These are phyloP conservation scores for Anthrax anthrax DNA, from an alignment of 2,888 invertebrate species.

Conservation along the genomic window DNA sequence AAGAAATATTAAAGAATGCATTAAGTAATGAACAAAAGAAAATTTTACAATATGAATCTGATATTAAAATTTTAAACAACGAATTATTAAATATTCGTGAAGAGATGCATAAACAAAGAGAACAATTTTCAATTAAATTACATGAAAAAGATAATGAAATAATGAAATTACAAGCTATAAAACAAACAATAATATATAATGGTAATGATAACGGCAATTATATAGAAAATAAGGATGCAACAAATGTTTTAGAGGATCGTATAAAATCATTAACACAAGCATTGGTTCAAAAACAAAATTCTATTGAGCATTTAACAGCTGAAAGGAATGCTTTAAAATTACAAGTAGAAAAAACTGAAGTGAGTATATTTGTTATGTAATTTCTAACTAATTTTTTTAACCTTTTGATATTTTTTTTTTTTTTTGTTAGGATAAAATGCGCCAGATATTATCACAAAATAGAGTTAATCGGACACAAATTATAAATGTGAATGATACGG, in stretches of 20 bases:
- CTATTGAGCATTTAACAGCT: conserved; percentile 65
- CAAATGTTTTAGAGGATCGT: conserved; percentile 25
- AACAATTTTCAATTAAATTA: conserved; percentile 19
- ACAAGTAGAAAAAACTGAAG: conserved; percentile 69
- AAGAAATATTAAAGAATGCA: conserved; percentile 16
- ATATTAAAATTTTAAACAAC: conserved; percentile 28
- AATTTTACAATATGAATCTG: conserved; percentile 29
- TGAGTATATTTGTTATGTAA: conserved; percentile 22
- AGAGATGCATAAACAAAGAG: conserved; percentile 28
- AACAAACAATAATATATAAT: conserved; percentile 29
- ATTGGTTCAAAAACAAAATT: conserved; percentile 70
- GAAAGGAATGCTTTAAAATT: conserved; percentile 74
- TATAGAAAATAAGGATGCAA: conserved; percentile 18
- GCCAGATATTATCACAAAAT: conserved; percentile 39
- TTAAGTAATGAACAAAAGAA: conserved; percentile 36
- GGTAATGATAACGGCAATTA: conserved; percentile 16
- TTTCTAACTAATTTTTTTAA: neutral
- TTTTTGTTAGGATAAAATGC: conserved; percentile 38
- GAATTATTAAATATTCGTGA: conserved; percentile 32
- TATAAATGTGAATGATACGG: conserved; percentile 47
- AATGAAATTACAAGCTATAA: conserved; percentile 29
- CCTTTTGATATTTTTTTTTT: conserved; percentile 17
- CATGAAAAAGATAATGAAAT: conserved; percentile 40
- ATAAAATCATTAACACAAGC: conserved; percentile 60
- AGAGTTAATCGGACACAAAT: conserved; percentile 39